phyloP scores from a whole-genome alignment of 2,888 invertebrate genomes.

The Limnephilus marmoratus region DNA sequence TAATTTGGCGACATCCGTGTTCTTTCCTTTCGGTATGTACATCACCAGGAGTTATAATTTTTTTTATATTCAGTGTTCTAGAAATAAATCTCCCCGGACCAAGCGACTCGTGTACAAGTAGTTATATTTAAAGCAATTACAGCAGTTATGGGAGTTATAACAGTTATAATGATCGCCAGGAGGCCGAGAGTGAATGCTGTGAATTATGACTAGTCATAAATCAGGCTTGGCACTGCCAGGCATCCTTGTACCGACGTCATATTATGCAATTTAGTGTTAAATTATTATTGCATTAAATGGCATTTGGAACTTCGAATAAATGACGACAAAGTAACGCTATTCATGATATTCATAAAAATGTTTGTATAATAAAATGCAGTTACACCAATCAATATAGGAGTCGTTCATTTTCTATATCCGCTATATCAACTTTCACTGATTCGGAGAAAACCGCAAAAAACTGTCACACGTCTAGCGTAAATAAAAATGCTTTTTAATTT shows the following conservation, averaged over 20 bases:
- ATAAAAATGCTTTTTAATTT: too few species aligned
- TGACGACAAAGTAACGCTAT: background rate
- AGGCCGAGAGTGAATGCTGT: background rate
- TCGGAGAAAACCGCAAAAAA: too few species aligned
- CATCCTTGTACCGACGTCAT: background rate
- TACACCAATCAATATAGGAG: too few species aligned
- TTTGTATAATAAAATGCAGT: too few species aligned
- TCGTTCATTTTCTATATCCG: too few species aligned
- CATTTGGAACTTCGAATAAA: background rate
- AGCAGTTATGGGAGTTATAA: background rate
- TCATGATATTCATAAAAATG: too few species aligned
- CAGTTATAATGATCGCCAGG: background rate
- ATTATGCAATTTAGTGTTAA: background rate
- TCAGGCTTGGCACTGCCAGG: background rate
- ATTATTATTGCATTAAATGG: background rate
- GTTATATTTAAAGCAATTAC: background rate
- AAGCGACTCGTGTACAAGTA: background rate
- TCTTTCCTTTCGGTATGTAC: too few species aligned
- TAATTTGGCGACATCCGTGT: too few species aligned
- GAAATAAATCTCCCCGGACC: background rate
- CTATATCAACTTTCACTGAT: too few species aligned
- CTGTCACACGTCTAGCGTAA: too few species aligned
- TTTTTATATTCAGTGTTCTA: background rate
- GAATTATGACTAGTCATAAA: background rate
- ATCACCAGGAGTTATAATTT: too few species aligned